Evolutionary conservation across 2,888 invertebrate species (phyloP).

Genomic region (Abscondita cerata): DNA sequence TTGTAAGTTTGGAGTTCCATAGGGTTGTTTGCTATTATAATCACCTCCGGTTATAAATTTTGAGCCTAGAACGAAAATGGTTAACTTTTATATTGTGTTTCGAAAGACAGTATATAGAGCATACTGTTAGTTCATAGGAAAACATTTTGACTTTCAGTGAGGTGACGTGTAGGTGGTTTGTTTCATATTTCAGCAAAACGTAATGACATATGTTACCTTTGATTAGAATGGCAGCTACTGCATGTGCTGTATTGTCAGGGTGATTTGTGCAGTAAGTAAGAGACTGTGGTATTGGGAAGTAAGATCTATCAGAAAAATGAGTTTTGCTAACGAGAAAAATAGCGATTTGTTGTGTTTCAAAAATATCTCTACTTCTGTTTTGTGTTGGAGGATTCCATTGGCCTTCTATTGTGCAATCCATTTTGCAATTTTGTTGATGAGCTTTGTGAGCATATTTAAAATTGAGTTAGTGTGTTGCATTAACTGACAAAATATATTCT

Average conservation of each 20-base stretch:
- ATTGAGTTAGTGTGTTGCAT: neutral
- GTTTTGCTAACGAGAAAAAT: neutral
- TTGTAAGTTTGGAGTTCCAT: too few relatives aligned
- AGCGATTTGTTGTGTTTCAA: neutral
- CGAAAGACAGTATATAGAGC: neutral
- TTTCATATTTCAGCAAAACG: neutral
- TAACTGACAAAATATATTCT: neutral
- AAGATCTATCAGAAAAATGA: too few relatives aligned
- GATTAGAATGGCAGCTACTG: too few relatives aligned
- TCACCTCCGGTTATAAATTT: neutral
- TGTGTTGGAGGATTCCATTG: neutral
- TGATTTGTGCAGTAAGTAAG: too few relatives aligned
- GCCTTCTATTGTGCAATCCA: neutral
- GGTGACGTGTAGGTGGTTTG: neutral
- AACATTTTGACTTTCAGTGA: neutral
- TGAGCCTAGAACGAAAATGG: neutral
- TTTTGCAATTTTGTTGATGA: neutral
- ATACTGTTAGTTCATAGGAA: neutral
- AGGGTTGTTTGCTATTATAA: neutral
- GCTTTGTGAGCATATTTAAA: neutral
- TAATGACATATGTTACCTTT: neutral
- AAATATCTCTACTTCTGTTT: neutral
- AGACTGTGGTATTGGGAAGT: too few relatives aligned
- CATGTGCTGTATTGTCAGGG: too few relatives aligned
- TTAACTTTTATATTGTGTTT: neutral